A percentile compares a stretch with the other conserved stretches of the same genome.
Evolutionary conservation across 2,113 vertebrate genomes (phyloP).

Genomic region (Theropithecus gelada): DNA sequence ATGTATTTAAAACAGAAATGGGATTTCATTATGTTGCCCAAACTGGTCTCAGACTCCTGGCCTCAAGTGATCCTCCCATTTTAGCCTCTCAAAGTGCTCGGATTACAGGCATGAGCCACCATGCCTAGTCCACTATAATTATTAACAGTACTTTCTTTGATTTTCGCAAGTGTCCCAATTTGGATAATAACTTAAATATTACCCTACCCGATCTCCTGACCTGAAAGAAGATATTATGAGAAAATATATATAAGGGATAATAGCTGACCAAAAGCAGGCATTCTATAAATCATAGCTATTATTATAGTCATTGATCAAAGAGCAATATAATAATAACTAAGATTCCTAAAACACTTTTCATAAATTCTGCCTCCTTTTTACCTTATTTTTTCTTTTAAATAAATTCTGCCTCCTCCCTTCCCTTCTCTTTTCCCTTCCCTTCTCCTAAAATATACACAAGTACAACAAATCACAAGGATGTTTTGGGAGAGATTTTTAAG

Average conservation of each 20-base stretch:
- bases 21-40: too few species aligned
- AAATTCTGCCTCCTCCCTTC: background rate
- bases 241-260: background rate
- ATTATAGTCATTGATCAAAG: background rate
- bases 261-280: background rate
- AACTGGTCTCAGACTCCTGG: too few species aligned
- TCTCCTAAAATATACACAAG: background rate
- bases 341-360: background rate
- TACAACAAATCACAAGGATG: background rate
- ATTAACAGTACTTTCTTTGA: background rate
- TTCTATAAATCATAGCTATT: background rate
- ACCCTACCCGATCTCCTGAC: background rate
- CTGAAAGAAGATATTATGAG: background rate
- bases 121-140: background rate
- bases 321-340: background rate
- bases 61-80: too few species aligned
- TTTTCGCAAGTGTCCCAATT: background rate
- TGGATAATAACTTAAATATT: background rate
- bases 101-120: too few species aligned
- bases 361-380: background rate
- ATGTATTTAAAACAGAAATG: too few species aligned
- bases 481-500: background rate
- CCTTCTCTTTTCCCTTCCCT: background rate
- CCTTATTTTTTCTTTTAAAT: background rate
- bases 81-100: too few species aligned